A percentile compares a stretch with the other conserved stretches of the same genome.
Conservation (phyloP, 2,113 vertebrate genomes). For the Boulengeromyrus knoepffleri region DNA sequence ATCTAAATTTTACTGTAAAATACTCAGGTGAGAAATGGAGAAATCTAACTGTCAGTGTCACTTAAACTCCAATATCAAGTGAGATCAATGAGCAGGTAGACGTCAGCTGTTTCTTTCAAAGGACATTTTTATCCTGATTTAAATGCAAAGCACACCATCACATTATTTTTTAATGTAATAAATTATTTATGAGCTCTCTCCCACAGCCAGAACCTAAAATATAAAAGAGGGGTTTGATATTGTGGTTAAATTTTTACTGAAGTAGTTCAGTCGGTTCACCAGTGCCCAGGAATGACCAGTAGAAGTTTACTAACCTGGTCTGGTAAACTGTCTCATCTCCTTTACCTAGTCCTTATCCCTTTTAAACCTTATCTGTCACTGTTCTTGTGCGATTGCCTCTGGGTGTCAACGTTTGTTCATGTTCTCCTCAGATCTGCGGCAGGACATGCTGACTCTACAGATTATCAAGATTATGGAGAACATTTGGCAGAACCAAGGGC, state of each 20-base stretch:
- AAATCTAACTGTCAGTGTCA: neutral
- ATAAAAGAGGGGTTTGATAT: neutral
- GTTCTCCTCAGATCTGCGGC: constrained; percentile 44
- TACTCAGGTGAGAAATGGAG: neutral
- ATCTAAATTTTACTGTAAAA: neutral
- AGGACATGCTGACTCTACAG: constrained; percentile 56
- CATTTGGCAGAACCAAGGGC: constrained; percentile 57
- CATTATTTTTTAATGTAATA: constrained; percentile 14
- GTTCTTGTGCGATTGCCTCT: neutral
- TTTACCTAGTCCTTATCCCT: neutral
- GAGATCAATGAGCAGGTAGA: neutral
- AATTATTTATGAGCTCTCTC: neutral
- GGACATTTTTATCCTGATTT: neutral
- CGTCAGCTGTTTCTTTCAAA: neutral
- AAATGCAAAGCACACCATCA: neutral
- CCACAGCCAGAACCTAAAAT: neutral
- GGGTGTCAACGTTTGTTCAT: neutral
- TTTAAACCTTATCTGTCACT: neutral
- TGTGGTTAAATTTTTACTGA: neutral
- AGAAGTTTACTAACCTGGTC: neutral
- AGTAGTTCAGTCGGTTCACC: neutral
- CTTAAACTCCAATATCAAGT: neutral
- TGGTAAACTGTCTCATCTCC: neutral
- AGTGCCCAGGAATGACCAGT: neutral
- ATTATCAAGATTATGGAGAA: constrained; percentile 58